Percentiles rank a stretch among this genome's conserved stretches.
Evolutionary conservation across 2,797 vertebrate species (phyloP).

Genomic region (Synanceia verrucosa): DNA sequence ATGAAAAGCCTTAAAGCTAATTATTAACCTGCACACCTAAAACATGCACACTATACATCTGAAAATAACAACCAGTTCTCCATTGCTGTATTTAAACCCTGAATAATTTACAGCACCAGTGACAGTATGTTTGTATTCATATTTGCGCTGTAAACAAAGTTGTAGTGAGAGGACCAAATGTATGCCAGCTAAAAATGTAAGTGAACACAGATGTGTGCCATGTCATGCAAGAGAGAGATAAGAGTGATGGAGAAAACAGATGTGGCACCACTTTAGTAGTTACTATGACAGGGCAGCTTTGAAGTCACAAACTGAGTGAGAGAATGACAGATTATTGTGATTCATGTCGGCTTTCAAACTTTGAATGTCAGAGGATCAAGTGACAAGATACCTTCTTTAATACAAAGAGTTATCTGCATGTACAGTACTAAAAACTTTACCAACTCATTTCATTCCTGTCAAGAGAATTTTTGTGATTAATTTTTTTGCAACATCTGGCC

Average conservation of each 20-base stretch:
- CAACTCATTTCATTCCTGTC: background rate
- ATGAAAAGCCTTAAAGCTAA: constrained; percentile 1
- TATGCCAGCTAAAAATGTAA: constrained; percentile 14
- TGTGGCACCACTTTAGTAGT: constrained; percentile 23
- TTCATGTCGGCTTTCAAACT: constrained; percentile 34
- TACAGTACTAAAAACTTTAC: background rate
- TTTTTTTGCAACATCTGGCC: background rate
- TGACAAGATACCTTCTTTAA: constrained; percentile 6
- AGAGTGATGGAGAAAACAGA: constrained; percentile 38
- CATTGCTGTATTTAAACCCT: background rate
- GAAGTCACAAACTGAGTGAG: constrained; percentile 35
- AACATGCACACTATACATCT: background rate
- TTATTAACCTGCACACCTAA: too few species aligned
- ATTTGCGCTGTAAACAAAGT: constrained; percentile 21
- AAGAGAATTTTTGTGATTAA: background rate
- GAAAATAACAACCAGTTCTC: background rate
- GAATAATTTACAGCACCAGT: constrained; percentile 9
- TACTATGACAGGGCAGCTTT: constrained; percentile 35
- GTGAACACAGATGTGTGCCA: constrained; percentile 19
- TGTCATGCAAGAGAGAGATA: constrained; percentile 18
- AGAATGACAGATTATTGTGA: constrained; percentile 29
- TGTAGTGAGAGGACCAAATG: constrained; percentile 10
- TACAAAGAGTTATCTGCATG: background rate
- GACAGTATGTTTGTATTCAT: constrained; percentile 32
- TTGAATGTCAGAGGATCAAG: constrained; percentile 5